phyloP scores from a whole-genome alignment of 35 echinoderm and acorn worm genomes.

The Hemicentrotus pulcherrimus region DNA sequence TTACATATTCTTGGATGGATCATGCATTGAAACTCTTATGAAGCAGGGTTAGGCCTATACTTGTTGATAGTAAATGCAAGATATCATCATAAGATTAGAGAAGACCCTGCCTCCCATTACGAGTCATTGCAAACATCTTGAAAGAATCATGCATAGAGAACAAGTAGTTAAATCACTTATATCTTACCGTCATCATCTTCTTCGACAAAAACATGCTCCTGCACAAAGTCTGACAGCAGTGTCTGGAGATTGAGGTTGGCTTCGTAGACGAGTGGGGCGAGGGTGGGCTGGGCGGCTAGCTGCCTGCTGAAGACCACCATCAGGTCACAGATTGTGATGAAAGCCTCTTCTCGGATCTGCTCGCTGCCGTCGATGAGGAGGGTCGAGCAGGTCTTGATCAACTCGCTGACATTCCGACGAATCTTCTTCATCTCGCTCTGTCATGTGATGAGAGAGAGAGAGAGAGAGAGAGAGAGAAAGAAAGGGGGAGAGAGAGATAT shows the following conservation, averaged over 20 bases:
- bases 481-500: no score
- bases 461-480: no score
- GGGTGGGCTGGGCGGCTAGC: constrained; percentile 58
- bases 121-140: no score
- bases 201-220: constrained; percentile 96
- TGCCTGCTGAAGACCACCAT: constrained; percentile 88
- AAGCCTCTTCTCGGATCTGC: constrained; percentile 82
- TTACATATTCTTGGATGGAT: no score
- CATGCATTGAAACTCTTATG: no score
- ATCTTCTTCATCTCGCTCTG: constrained; percentile 87
- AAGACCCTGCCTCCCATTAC: no score
- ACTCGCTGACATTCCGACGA: constrained; percentile 62
- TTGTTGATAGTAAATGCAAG: no score
- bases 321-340: constrained; percentile 95
- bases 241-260: constrained; percentile 80
- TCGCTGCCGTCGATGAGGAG: constrained; percentile 85
- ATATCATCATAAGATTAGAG: no score
- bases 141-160: no score
- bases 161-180: no score
- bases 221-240: constrained; percentile 87
- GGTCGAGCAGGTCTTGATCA: constrained; percentile 79
- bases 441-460: neutral
- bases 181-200: constrained; percentile 90
- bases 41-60: no score
- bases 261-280: constrained; percentile 71